phyloP scores from a whole-genome alignment of 2,113 vertebrate genomes.

The Hypanus sabinus region DNA sequence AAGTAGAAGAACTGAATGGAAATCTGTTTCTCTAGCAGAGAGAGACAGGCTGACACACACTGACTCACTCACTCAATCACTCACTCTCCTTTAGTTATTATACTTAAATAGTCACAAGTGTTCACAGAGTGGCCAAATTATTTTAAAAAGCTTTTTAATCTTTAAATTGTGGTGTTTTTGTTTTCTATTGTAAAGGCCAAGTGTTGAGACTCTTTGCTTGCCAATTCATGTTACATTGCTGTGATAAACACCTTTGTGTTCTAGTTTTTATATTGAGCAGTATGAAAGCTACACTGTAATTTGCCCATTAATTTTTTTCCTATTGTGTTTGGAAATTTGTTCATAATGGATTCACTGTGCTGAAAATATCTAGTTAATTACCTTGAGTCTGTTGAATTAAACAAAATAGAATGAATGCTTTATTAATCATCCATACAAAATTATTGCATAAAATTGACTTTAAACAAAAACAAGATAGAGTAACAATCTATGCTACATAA shows the following conservation, averaged over 20 bases:
- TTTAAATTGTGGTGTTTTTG: background rate
- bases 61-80: too few species aligned
- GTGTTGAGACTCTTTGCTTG: background rate
- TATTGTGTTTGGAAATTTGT: constrained; percentile 40
- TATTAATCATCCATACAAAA: constrained; percentile 68
- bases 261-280: background rate
- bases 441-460: constrained; percentile 48
- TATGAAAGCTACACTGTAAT: constrained; percentile 40
- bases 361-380: constrained; percentile 41
- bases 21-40: background rate
- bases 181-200: background rate
- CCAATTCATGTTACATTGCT: background rate
- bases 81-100: background rate
- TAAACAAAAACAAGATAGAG: constrained; percentile 36
- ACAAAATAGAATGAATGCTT: constrained; percentile 61
- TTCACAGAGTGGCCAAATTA: background rate
- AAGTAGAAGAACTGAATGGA: background rate
- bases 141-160: background rate
- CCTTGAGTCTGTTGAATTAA: constrained; percentile 58
- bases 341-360: constrained; percentile 39
- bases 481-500: constrained; percentile 30
- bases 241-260: background rate
- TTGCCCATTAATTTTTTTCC: constrained; percentile 32
- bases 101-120: background rate
- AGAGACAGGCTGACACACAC: too few species aligned